A percentile compares a stretch with the other conserved stretches of the same genome.
These are phyloP conservation scores for Parasteatoda tepidariorum DNA, from an alignment of 1,140 invertebrate species.

Conservation along the genomic window DNA sequence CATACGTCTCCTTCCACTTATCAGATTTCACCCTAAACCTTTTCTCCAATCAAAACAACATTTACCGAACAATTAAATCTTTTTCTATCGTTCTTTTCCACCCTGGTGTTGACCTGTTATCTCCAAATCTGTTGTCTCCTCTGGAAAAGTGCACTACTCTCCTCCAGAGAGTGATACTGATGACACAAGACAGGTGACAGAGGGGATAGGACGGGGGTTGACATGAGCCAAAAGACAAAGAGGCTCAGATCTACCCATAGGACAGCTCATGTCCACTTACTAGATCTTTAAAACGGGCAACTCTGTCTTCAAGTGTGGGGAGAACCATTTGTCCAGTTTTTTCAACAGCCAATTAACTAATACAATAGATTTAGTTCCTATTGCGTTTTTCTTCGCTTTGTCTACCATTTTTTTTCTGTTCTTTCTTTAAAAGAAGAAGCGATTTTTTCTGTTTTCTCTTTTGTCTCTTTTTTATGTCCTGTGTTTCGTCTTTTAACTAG, in stretches of 20 bases:
- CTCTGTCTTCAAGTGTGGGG: constrained; percentile 1
- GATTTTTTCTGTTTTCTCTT: constrained; percentile 2
- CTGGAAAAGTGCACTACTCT: not conserved
- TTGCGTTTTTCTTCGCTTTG: constrained; percentile 22
- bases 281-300: constrained; percentile 20
- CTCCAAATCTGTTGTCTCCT: not conserved
- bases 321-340: constrained; percentile 31
- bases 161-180: constrained; percentile 12
- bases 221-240: constrained; percentile 8
- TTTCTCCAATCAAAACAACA: not conserved
- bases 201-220: not conserved
- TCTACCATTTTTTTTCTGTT: not conserved
- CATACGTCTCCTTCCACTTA: too few species aligned
- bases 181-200: constrained; percentile 26
- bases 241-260: constrained; percentile 25
- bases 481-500: constrained; percentile 3
- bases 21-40: too few species aligned
- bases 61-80: not conserved
- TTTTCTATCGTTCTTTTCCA: not conserved
- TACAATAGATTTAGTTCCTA: constrained; percentile 48
- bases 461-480: not conserved
- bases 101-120: not conserved
- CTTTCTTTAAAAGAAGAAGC: not conserved
- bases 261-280: constrained; percentile 39
- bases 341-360: constrained; percentile 56